These are phyloP conservation scores for Timema podura DNA, from an alignment of 2,888 invertebrate genomes.

Conservation along the genomic window DNA sequence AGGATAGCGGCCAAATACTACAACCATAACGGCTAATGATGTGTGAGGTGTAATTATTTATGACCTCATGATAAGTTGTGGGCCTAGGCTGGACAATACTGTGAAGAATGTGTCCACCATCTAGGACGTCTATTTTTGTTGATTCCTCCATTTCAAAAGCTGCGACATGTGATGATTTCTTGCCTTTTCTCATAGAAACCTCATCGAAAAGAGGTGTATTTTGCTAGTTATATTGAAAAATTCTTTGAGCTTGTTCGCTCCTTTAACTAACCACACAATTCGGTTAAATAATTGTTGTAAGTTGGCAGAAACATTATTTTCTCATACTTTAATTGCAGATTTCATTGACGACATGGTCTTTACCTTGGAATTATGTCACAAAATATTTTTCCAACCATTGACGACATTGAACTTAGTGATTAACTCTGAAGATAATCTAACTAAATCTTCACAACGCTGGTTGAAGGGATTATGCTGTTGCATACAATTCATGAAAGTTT, in stretches of 20 bases:
- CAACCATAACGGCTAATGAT: neutral
- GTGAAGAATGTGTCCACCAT: neutral
- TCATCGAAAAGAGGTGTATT: neutral
- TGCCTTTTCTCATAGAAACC: neutral
- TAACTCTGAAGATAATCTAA: neutral
- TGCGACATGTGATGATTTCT: conserved; percentile 1
- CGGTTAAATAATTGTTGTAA: neutral
- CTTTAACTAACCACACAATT: neutral
- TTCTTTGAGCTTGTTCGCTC: neutral
- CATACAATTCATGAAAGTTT: no score
- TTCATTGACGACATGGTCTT: neutral
- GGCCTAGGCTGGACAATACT: neutral
- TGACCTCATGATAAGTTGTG: neutral
- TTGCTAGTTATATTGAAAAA: neutral
- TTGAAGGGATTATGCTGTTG: neutral
- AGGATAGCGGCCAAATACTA: no score
- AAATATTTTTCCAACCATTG: neutral
- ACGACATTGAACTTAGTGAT: neutral
- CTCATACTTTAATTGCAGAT: neutral
- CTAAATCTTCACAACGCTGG: conserved; percentile 7
- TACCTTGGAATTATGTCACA: no score
- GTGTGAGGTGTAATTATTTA: neutral
- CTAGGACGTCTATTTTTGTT: neutral
- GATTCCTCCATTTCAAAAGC: conserved; percentile 1
- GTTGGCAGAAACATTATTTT: neutral